phyloP scores from a whole-genome alignment of 92 coral and sea anemone species.

The Desmophyllum pertusum region DNA sequence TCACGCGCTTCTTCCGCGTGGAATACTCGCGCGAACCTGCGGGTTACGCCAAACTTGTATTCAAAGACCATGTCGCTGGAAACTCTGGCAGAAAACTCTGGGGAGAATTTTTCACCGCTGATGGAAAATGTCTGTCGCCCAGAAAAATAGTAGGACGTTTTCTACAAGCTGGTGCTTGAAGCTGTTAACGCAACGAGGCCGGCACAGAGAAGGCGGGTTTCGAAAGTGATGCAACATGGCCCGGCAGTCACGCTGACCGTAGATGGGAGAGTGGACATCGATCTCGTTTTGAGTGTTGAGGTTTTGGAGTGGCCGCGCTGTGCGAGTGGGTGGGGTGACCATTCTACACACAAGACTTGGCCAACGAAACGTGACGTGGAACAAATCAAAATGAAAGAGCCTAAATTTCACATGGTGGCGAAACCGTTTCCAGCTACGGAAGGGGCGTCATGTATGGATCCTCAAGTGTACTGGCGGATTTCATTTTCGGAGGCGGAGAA shows the following conservation, averaged over 20 bases:
- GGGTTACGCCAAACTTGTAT: constrained; percentile 49
- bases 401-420: constrained; percentile 48
- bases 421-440: constrained; percentile 23
- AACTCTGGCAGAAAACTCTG: constrained; percentile 29
- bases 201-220: background rate
- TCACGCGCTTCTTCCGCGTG: constrained; percentile 12
- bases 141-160: constrained; percentile 37
- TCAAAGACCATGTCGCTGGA: background rate
- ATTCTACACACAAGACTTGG: constrained; percentile 35
- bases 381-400: constrained; percentile 19
- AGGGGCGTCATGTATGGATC: background rate
- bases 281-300: constrained; percentile 55
- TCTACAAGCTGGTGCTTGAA: constrained; percentile 18
- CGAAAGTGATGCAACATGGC: constrained; percentile 21
- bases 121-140: constrained; percentile 59
- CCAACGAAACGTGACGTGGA: constrained; percentile 29
- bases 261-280: constrained; percentile 28
- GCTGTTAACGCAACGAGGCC: background rate
- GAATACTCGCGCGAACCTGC: background rate
- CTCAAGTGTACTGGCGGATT: constrained; percentile 49
- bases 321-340: constrained; percentile 45
- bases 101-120: constrained; percentile 46
- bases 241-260: constrained; percentile 60
- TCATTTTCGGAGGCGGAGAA: constrained; percentile 67
- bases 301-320: constrained; percentile 46